Base-by-base conservation (phyloP, 2,888 invertebrate genomes). In the Agriotes lineatus region DNA sequence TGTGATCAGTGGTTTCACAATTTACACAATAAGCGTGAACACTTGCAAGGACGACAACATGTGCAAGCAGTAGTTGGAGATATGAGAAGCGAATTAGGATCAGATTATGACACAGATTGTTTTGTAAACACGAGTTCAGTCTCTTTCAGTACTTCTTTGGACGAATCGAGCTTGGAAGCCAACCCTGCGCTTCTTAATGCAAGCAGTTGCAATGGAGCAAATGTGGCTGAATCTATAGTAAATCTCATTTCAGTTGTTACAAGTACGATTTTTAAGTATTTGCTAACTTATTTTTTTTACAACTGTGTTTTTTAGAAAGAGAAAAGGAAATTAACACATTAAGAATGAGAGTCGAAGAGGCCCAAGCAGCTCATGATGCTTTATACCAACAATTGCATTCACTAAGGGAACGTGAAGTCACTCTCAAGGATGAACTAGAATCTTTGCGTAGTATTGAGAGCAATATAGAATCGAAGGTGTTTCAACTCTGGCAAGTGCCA, bases 1-100 rank as follows among this genome's bases (percentile, higher is more conserved):
- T 89, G 89, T 78, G 86, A 88, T 77, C 87, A 87, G 75, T 87
- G 87, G 83, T 89, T 89, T 77, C 87, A 86, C 68, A 87, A 87
- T 70, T 78, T 86, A 37, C 88, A 88, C 76, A 88, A 89, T 78
- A 88, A 88, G 77, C 83, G 85, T 61, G 88, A 88, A 74, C 89
- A 89, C 79, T 81, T 88, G 72, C 86, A 86, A 77, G 88, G 88
- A 5, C 82, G 86, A 69, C 86, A 87, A 71, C 89, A 89, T 79
- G 82, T 87, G 56, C 86, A 83, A 80, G 81, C 82, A 5, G 79
- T 85, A 25, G 83, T 83, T 5, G 84, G 84, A 18, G 83, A 84
- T 68, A 84, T 83, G 72, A 79, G 78, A 63, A 79, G 81, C 63
- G 85, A 84, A 74, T 72, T 83, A 60, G 79, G 76, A 12, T 76